Evolutionary conservation across 2,797 vertebrate genomes (phyloP).

Genomic region (Leuciscus waleckii): DNA sequence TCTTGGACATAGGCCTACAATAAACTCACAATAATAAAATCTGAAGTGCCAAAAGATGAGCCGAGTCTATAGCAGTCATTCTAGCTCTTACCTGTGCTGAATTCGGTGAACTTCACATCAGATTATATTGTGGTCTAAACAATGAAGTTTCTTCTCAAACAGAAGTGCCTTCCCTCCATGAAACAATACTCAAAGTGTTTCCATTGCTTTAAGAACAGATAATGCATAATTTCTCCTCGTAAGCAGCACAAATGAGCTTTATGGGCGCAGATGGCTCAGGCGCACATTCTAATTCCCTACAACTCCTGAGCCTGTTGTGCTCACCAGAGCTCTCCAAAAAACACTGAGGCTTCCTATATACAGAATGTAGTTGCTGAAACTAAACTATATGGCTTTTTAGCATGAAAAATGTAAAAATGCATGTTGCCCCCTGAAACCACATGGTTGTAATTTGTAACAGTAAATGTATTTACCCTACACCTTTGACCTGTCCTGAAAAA

Average conservation of each 20-base stretch:
- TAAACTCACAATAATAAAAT: neutral
- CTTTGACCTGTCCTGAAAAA: neutral
- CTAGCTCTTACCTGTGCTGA: slow-evolving; percentile 36
- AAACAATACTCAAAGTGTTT: neutral
- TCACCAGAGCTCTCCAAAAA: slow-evolving; percentile 37
- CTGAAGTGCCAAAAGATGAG: neutral
- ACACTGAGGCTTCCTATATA: neutral
- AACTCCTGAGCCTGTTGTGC: slow-evolving; percentile 41
- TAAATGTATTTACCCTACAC: neutral
- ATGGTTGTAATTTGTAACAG: slow-evolving; percentile 11
- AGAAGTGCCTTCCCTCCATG: slow-evolving; percentile 7
- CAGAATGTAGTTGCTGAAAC: neutral
- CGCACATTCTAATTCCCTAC: slow-evolving; percentile 68
- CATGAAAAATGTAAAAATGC: neutral
- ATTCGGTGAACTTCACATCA: neutral
- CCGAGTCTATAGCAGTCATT: neutral
- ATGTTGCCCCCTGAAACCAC: neutral
- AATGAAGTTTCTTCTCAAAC: neutral
- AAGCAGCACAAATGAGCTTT: slow-evolving; percentile 79
- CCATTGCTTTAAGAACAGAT: slow-evolving; percentile 65
- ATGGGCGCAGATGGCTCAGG: slow-evolving; percentile 70
- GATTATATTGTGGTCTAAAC: neutral
- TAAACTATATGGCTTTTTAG: neutral
- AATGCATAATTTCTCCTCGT: slow-evolving; percentile 71
- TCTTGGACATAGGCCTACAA: neutral